Evolutionary conservation across 1,140 invertebrate genomes (phyloP).

Genomic region (Triops cancriformis): DNA sequence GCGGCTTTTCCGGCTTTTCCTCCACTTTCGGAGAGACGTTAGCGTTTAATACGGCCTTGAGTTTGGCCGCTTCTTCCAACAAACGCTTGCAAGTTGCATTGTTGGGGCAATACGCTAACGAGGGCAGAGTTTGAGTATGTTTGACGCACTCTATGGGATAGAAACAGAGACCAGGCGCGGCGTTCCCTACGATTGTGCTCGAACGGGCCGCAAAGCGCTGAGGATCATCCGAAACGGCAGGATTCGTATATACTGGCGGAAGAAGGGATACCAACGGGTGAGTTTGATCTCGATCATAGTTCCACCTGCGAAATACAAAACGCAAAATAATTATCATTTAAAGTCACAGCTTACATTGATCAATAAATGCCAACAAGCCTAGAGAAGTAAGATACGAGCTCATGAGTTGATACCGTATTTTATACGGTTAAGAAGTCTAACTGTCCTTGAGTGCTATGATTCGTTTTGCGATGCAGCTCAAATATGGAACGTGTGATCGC

Average conservation of each 20-base stretch:
- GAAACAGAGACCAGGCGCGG: background rate
- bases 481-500: too few relatives aligned
- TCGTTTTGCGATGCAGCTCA: too few relatives aligned
- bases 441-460: too few relatives aligned
- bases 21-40: background rate
- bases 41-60: background rate
- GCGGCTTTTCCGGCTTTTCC: background rate
- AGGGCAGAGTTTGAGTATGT: background rate
- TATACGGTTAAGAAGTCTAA: too few relatives aligned
- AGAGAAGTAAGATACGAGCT: too few relatives aligned
- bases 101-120: background rate
- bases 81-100: background rate
- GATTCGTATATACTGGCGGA: background rate
- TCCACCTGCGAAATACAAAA: background rate
- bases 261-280: background rate
- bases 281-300: background rate
- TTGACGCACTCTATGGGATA: background rate
- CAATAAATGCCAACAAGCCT: too few relatives aligned
- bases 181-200: background rate
- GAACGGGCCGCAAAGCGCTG: background rate
- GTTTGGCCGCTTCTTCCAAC: background rate
- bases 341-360: too few relatives aligned
- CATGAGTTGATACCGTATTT: too few relatives aligned
- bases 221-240: background rate
- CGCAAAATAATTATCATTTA: too few relatives aligned